These are phyloP conservation scores for Drosophila murphyi DNA, from an alignment of 1,140 invertebrate genomes.

Conservation along the genomic window DNA sequence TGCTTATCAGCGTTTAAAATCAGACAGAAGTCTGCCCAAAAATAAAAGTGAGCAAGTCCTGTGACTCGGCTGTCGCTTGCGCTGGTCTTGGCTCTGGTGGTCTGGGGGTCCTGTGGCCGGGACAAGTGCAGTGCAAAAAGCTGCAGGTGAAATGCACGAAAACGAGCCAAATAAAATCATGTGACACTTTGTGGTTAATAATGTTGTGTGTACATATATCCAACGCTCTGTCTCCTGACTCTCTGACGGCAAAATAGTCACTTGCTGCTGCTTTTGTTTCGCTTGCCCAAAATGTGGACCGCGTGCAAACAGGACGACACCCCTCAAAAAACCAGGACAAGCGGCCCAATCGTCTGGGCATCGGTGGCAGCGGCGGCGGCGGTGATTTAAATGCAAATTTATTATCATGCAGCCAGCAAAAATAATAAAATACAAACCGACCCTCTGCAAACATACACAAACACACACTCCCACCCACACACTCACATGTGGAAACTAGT, in stretches of 20 bases:
- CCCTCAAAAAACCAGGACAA: constrained; percentile 35
- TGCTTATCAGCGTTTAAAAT: constrained; percentile 74
- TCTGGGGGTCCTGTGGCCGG: neutral
- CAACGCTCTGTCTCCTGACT: neutral
- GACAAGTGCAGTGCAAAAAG: constrained; percentile 49
- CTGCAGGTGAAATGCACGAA: constrained; percentile 71
- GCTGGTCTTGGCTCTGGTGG: neutral
- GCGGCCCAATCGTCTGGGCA: constrained; percentile 45
- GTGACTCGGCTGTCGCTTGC: neutral
- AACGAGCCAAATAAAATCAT: constrained; percentile 77
- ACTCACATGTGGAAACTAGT: constrained; percentile 22
- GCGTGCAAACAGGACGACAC: neutral
- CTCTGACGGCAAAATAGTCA: neutral
- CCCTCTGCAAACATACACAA: constrained; percentile 32
- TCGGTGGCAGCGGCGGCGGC: constrained; percentile 35
- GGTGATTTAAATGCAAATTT: constrained; percentile 83
- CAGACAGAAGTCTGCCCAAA: constrained; percentile 68
- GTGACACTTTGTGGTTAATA: constrained; percentile 83
- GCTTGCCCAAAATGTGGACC: constrained; percentile 33
- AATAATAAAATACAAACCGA: constrained; percentile 60
- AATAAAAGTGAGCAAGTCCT: constrained; percentile 47
- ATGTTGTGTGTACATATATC: constrained; percentile 61
- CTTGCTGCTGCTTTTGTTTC: constrained; percentile 13
- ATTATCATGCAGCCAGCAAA: constrained; percentile 76
- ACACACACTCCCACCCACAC: neutral